These are phyloP conservation scores for Embidobia sp. DNA, from an alignment of 2,888 invertebrate genomes.

Conservation along the genomic window DNA sequence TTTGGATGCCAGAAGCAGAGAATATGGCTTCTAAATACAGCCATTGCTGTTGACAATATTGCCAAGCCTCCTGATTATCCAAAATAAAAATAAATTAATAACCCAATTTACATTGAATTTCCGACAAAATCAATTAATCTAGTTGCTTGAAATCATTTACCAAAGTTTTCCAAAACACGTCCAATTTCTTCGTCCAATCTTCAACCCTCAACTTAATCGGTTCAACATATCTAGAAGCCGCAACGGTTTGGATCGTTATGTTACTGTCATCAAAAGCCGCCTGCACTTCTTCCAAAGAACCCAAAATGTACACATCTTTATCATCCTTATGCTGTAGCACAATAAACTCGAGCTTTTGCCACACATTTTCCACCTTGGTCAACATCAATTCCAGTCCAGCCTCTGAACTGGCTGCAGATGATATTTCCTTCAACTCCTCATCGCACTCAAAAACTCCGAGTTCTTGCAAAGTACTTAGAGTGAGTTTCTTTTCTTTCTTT, in stretches of 20 bases:
- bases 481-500: conserved; percentile 86
- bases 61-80: conserved; percentile 90
- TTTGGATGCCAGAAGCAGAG: conserved; percentile 95
- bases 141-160: conserved; percentile 81
- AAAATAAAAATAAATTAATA: conserved; percentile 15
- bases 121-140: conserved; percentile 4
- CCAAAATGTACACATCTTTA: conserved; percentile 92
- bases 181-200: conserved; percentile 90
- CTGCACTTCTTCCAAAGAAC: conserved; percentile 92
- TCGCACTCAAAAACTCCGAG: conserved; percentile 89
- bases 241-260: conserved; percentile 92
- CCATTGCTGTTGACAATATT: conserved; percentile 95
- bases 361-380: conserved; percentile 91
- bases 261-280: conserved; percentile 91
- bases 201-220: conserved; percentile 92
- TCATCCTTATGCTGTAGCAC: conserved; percentile 90
- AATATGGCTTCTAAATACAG: conserved; percentile 97
- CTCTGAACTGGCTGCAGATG: conserved; percentile 94
- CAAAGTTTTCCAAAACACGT: conserved; percentile 91
- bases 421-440: conserved; percentile 90
- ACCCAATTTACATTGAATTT: no score
- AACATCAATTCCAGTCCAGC: conserved; percentile 90
- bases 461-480: conserved; percentile 87
- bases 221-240: conserved; percentile 92
- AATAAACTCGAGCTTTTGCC: conserved; percentile 90